phyloP scores from a whole-genome alignment of 2,797 vertebrate genomes.

The Falco concolor region DNA sequence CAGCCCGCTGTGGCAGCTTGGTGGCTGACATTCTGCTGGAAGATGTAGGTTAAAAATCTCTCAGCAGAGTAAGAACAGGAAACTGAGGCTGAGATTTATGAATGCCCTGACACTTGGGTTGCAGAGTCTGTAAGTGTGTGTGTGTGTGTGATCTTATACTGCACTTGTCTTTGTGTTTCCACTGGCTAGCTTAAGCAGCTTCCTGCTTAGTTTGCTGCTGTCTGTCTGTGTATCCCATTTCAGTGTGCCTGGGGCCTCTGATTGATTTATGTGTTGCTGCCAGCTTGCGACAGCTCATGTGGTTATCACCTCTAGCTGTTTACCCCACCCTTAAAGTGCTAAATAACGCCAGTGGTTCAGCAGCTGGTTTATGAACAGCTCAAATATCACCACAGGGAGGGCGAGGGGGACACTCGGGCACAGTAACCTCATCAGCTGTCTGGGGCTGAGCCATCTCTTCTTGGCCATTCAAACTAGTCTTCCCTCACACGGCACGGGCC shows the following conservation, averaged over 20 bases:
- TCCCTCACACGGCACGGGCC: not conserved
- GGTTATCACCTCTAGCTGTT: conserved; percentile 65
- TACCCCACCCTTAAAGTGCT: conserved; percentile 39
- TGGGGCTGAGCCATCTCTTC: not conserved
- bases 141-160: not conserved
- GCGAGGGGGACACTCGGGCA: not conserved
- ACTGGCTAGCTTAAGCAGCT: not conserved
- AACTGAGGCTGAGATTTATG: not conserved
- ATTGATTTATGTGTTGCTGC: conserved; percentile 47
- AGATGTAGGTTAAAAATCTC: not conserved
- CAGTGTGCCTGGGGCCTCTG: conserved; percentile 4
- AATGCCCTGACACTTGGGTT: not conserved
- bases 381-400: conserved; percentile 19
- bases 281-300: conserved; percentile 44
- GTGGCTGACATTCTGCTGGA: not conserved
- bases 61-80: not conserved
- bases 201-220: not conserved
- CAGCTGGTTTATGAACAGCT: conserved; percentile 51
- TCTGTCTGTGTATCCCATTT: not conserved
- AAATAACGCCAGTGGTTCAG: conserved; percentile 46
- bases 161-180: conserved; percentile 26
- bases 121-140: not conserved
- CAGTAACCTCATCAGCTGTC: not conserved
- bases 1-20: not conserved
- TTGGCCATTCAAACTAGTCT: not conserved